These are phyloP conservation scores for Nansenia antarctica DNA, from an alignment of 2,113 vertebrate genomes.

Conservation along the genomic window DNA sequence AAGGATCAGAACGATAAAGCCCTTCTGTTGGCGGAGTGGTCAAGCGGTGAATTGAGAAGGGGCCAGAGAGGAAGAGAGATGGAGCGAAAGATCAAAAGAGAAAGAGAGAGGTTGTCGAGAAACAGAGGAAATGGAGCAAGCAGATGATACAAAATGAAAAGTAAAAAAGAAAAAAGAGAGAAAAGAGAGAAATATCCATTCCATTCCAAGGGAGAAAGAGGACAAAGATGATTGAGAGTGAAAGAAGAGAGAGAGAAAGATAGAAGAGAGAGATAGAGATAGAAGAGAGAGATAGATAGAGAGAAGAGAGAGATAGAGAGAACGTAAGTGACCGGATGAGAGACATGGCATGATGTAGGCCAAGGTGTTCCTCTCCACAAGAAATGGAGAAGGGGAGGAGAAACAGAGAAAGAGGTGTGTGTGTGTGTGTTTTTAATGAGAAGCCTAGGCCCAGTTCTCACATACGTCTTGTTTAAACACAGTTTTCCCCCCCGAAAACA, in stretches of 20 bases:
- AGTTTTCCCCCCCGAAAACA: neutral
- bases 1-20: constrained; percentile 61
- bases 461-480: neutral
- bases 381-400: too few species aligned
- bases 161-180: neutral
- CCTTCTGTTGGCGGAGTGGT: constrained; percentile 43
- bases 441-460: neutral
- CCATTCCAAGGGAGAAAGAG: neutral
- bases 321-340: neutral
- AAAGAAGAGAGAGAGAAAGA: neutral
- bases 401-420: too few species aligned
- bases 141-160: neutral
- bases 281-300: neutral
- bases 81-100: neutral
- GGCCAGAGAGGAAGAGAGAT: neutral
- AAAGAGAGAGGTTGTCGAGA: neutral
- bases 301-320: neutral
- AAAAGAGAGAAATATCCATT: neutral
- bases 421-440: too few species aligned
- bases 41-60: neutral
- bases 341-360: neutral
- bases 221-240: neutral
- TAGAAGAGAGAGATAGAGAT: neutral
- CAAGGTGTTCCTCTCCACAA: too few species aligned
- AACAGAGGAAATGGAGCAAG: neutral